Base-by-base conservation (phyloP, 2,797 vertebrate genomes). In the Parotocinclus haroldoi region DNA sequence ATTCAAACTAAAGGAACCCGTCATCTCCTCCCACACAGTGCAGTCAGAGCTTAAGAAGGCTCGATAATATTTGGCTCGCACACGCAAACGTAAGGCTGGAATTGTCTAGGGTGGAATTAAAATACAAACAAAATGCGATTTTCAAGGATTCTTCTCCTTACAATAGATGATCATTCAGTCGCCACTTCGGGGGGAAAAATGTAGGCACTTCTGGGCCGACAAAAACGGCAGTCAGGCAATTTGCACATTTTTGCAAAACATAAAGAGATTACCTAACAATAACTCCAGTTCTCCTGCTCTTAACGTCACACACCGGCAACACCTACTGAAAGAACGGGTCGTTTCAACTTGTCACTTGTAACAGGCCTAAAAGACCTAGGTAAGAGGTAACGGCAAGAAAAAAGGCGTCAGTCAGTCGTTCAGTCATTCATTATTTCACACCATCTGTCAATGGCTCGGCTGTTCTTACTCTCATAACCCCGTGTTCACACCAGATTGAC, bases 141-240 rank as follows among this genome's bases (percentile, higher is more conserved):
- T 27, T 27, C 27, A 27, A 27, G 27, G 27, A 27, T 27, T 27
- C 27, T 27, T 27, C 5, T 27, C 27, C 27, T 27, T 27, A 27
- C 27, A 27, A 27, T 27, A n/a, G 27, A 2, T 5, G 19, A 61
- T 44, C 19, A 39, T 55, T 27, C 19, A 50, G 39, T 44, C 10
- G 39, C 62, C 65, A 75, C 55, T 38, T 63, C 63, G 62, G 51
- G 14, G 49, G 50, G 39, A 65, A 39, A 52, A 58, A 44, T n/a
- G 38, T 78, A 87, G 87, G 86, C 87, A 90, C 87, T 87, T 85
- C 9, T 71, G 58, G 81, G 70, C 63, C 76, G 54, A 69, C 59
- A 7, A 67, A 69, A 58, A 80, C 61, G 84, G 81, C 82, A 83
- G 76, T 83, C 63, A 64, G 70, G 53, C 76, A 76, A 52, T 71